These are phyloP conservation scores for Pachymerium ferrugineum DNA, from an alignment of 2,888 invertebrate species.

Conservation along the genomic window DNA sequence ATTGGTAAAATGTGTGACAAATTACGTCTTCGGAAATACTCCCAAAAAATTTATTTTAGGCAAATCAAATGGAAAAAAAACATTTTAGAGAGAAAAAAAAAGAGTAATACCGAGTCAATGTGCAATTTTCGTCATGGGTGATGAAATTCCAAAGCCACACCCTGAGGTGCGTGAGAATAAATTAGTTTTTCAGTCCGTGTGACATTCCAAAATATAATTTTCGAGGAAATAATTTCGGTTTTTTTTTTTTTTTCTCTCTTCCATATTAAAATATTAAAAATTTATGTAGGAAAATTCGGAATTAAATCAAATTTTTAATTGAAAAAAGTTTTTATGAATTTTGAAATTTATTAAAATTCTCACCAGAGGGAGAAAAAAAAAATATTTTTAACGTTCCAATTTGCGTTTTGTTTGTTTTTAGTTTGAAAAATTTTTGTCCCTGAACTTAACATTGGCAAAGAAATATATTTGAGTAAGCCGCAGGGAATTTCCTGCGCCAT, in stretches of 20 bases:
- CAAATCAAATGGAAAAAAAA: background rate
- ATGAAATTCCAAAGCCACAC: constrained; percentile 3
- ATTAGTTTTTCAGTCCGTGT: background rate
- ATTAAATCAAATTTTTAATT: background rate
- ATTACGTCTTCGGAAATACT: background rate
- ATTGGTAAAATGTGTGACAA: too few species aligned
- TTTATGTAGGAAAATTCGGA: too few species aligned
- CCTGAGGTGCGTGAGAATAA: background rate
- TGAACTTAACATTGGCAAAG: background rate
- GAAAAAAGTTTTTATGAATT: background rate
- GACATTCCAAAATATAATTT: background rate
- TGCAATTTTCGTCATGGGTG: background rate
- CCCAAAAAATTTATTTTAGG: background rate
- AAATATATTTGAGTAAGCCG: background rate
- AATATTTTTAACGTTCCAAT: too few species aligned
- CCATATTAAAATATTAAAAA: too few species aligned
- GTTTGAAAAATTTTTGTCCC: background rate
- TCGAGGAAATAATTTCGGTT: background rate
- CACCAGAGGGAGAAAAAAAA: too few species aligned
- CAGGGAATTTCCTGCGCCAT: background rate
- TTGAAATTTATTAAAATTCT: background rate
- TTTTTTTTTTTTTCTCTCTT: too few species aligned
- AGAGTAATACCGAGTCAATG: background rate
- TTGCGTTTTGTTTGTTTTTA: background rate
- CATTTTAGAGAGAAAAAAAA: background rate